These are phyloP conservation scores for Spea bombifrons DNA, from an alignment of 2,113 vertebrate species.

Conservation along the genomic window DNA sequence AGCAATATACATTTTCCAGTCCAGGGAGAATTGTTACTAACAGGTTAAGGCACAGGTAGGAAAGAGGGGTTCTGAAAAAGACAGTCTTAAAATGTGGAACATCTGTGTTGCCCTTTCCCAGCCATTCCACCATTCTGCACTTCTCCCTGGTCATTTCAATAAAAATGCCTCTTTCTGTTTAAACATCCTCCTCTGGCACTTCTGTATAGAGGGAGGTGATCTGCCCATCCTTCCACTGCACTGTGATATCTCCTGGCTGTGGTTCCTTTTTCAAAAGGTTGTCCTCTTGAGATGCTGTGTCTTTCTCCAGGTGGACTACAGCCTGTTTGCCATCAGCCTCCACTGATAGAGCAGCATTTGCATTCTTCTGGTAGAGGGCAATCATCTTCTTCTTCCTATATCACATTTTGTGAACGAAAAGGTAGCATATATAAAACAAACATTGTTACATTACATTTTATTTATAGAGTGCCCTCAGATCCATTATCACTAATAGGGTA, in stretches of 20 bases:
- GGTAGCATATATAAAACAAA: too few relatives aligned
- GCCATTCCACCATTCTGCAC: not conserved
- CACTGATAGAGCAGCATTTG: not conserved
- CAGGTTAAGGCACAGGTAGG: not conserved
- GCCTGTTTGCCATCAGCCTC: slow-evolving; percentile 55
- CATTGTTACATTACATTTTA: too few relatives aligned
- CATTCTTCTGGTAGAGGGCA: slow-evolving; percentile 44
- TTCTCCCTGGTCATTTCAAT: not conserved
- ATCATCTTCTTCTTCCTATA: slow-evolving; percentile 73
- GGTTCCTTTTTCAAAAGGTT: slow-evolving; percentile 43
- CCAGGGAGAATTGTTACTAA: not conserved
- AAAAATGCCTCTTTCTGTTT: not conserved
- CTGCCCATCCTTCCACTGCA: slow-evolving; percentile 73
- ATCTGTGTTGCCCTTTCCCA: not conserved
- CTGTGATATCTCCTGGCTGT: slow-evolving; percentile 55
- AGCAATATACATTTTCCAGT: too few relatives aligned
- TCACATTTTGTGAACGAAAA: not conserved
- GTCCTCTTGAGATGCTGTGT: not conserved
- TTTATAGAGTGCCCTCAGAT: too few relatives aligned
- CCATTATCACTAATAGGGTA: too few relatives aligned
- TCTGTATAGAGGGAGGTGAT: slow-evolving; percentile 60
- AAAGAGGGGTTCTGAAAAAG: not conserved
- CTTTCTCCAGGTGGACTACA: slow-evolving; percentile 50
- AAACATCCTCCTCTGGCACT: slow-evolving; percentile 50
- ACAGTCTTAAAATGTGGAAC: not conserved